phyloP scores from a whole-genome alignment of 2,888 invertebrate species.

The Ophioninae sp. region DNA sequence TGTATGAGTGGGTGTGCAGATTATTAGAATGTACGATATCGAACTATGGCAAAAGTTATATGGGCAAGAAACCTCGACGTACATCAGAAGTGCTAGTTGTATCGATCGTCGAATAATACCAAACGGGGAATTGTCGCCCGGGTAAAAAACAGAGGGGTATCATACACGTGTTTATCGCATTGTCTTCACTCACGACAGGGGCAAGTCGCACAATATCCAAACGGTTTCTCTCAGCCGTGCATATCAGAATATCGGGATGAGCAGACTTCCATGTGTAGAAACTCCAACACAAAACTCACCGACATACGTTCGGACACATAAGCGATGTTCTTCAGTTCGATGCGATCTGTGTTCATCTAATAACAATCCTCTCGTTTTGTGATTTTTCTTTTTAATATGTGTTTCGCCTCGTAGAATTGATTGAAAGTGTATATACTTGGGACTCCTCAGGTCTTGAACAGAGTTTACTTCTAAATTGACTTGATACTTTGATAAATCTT shows the following conservation, averaged over 20 bases:
- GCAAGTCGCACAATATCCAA: slow-evolving; percentile 66
- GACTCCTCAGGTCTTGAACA: neutral
- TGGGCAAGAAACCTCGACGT: slow-evolving; percentile 9
- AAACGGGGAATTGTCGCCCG: slow-evolving; percentile 47
- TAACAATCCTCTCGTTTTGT: neutral
- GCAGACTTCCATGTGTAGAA: slow-evolving; percentile 39
- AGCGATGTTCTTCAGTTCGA: slow-evolving; percentile 5
- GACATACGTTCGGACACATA: neutral
- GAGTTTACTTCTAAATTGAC: too few species aligned
- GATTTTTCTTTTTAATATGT: neutral
- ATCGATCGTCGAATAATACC: slow-evolving; percentile 48
- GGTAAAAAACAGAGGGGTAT: slow-evolving; percentile 60
- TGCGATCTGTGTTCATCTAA: neutral
- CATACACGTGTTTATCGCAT: slow-evolving; percentile 69
- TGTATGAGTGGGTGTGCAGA: neutral
- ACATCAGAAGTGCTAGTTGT: slow-evolving; percentile 22
- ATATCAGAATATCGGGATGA: slow-evolving; percentile 11
- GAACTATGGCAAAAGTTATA: slow-evolving; percentile 1
- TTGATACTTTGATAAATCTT: too few species aligned
- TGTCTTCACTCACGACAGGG: slow-evolving; percentile 61
- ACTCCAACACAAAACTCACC: slow-evolving; percentile 1
- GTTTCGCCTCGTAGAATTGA: neutral
- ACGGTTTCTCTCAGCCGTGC: slow-evolving; percentile 38
- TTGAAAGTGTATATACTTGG: neutral
- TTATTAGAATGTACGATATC: slow-evolving; percentile 4